These are phyloP conservation scores for Elgaria multicarinata DNA, from an alignment of 2,113 vertebrate species.

Conservation along the genomic window DNA sequence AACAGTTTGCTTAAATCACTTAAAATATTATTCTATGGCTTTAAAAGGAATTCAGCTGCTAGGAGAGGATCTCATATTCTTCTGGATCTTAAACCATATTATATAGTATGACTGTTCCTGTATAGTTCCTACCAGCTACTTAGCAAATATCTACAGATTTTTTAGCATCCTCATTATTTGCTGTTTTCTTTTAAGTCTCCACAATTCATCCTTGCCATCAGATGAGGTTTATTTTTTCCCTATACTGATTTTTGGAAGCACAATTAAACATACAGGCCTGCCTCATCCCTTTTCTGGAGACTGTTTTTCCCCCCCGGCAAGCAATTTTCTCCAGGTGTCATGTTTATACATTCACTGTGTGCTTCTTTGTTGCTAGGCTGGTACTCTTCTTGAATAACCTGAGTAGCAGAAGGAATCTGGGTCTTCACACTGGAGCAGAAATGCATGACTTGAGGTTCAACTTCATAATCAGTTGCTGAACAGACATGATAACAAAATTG, in stretches of 20 bases:
- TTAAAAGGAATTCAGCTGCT: slow-evolving; percentile 22
- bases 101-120: background rate
- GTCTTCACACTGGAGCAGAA: background rate
- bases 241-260: background rate
- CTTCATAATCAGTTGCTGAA: background rate
- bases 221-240: background rate
- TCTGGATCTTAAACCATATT: slow-evolving; percentile 1
- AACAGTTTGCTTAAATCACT: slow-evolving; percentile 11
- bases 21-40: background rate
- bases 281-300: background rate
- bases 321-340: background rate
- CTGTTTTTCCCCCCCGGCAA: background rate
- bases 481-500: background rate
- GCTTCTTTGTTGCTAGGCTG: background rate
- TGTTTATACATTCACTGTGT: background rate
- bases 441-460: background rate
- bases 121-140: slow-evolving; percentile 3
- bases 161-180: background rate
- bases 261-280: background rate
- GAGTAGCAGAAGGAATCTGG: background rate
- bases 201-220: background rate
- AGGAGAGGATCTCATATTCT: background rate
- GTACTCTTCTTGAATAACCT: background rate
- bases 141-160: background rate
- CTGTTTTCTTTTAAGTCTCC: background rate